Conservation (phyloP, 1,140 invertebrate species). For the Ctenoplectra terminalis region DNA sequence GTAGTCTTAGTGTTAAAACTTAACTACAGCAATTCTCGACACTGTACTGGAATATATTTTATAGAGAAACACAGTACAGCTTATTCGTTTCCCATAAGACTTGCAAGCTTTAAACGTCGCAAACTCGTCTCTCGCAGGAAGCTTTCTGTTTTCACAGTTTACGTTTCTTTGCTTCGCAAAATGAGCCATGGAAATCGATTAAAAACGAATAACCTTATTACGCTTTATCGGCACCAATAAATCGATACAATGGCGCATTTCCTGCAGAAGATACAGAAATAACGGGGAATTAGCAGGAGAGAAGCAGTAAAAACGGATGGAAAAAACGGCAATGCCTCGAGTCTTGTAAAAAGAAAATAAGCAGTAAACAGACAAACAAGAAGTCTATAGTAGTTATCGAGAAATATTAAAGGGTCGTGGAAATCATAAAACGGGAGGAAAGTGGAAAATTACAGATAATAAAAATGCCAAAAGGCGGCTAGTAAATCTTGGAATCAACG, state of each 20-base stretch:
- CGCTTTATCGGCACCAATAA: conserved; percentile 15
- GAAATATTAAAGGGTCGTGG: background rate
- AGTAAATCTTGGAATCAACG: background rate
- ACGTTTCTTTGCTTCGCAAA: conserved; percentile 6
- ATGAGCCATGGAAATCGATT: conserved; percentile 25
- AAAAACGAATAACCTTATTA: conserved; percentile 45
- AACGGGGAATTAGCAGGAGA: background rate
- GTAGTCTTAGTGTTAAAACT: too few species aligned
- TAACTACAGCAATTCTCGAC: too few species aligned
- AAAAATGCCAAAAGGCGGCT: background rate
- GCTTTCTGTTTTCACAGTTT: conserved; percentile 8
- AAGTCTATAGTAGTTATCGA: background rate
- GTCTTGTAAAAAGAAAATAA: background rate
- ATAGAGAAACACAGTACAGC: too few species aligned
- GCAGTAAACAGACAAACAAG: background rate
- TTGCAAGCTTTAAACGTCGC: background rate
- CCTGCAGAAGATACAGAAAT: conserved; percentile 4
- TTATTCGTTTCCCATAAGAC: background rate
- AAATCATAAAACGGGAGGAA: background rate
- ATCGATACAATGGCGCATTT: conserved; percentile 36
- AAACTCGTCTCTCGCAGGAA: background rate
- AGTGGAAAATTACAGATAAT: background rate
- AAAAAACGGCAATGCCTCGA: background rate
- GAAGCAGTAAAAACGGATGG: background rate
- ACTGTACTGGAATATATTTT: too few species aligned